Evolutionary conservation across 2,113 vertebrate species (phyloP).

Genomic region (Anolis sagrei): DNA sequence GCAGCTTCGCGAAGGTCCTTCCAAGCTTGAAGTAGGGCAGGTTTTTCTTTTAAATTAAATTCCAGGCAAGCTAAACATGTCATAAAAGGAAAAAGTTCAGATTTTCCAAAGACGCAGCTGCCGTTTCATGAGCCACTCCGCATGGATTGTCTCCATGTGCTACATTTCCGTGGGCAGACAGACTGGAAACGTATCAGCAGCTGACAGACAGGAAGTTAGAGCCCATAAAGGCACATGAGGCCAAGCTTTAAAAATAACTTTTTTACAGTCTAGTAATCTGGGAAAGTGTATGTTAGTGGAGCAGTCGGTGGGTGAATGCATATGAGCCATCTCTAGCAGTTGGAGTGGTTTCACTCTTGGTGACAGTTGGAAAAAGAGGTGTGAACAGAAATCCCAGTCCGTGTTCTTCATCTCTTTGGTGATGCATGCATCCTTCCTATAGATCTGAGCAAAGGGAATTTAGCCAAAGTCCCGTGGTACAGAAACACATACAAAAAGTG

Average conservation of each 20-base stretch:
- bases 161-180: conserved; percentile 35
- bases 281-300: not conserved
- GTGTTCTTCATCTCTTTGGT: not conserved
- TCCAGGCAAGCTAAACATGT: conserved; percentile 55
- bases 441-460: not conserved
- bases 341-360: not conserved
- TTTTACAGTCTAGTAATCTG: conserved; percentile 11
- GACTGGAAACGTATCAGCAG: conserved; percentile 48
- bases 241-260: conserved; percentile 33
- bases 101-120: conserved; percentile 71
- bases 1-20: conserved; percentile 14
- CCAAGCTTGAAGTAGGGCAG: conserved; percentile 5
- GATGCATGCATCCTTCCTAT: not conserved
- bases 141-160: conserved; percentile 57
- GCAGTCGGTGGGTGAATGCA: conserved; percentile 1
- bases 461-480: not conserved
- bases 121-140: conserved; percentile 47
- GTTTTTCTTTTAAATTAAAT: conserved; percentile 42
- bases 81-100: conserved; percentile 71
- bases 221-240: conserved; percentile 35
- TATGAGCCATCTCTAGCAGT: not conserved
- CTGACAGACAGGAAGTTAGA: conserved; percentile 42
- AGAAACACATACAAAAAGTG: not conserved
- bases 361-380: not conserved
- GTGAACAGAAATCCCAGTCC: not conserved